phyloP scores from a whole-genome alignment of 1,140 invertebrate genomes.

The Neoseiulus cucumeris region DNA sequence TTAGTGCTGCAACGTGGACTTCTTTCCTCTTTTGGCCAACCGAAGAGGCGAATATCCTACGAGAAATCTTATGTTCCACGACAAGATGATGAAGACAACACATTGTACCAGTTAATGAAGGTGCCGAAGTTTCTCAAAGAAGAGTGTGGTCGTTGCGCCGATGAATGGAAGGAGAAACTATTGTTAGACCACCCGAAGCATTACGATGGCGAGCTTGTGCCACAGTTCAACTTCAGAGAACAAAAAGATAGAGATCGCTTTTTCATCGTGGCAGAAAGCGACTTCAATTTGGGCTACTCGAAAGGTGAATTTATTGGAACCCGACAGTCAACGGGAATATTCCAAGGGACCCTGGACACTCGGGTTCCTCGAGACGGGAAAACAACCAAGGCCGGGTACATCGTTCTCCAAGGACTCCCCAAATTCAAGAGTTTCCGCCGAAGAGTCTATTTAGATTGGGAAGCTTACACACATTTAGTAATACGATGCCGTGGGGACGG shows the following conservation, averaged over 20 bases:
- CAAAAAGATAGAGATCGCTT: neutral
- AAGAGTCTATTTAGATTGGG: conserved; percentile 40
- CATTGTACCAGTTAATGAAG: too few species aligned
- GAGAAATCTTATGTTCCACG: too few species aligned
- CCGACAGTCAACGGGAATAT: conserved; percentile 44
- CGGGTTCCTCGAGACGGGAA: conserved; percentile 55
- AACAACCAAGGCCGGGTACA: conserved; percentile 44
- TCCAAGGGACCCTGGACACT: conserved; percentile 48
- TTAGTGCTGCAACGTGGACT: too few species aligned
- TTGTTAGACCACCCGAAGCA: neutral
- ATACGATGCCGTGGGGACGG: conserved; percentile 76
- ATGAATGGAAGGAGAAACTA: neutral
- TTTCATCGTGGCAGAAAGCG: conserved; percentile 37
- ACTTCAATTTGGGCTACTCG: conserved; percentile 58
- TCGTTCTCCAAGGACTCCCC: neutral
- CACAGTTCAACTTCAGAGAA: neutral
- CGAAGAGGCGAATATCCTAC: too few species aligned
- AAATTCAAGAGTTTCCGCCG: conserved; percentile 60
- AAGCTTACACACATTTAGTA: conserved; percentile 54
- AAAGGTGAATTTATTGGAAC: conserved; percentile 37
- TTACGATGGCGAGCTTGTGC: neutral
- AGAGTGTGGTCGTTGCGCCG: neutral
- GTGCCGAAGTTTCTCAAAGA: neutral
- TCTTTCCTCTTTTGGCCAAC: too few species aligned
- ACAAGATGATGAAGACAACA: too few species aligned